Conservation (phyloP, 2,888 invertebrate species). For the Sepioteuthis lessoniana region DNA sequence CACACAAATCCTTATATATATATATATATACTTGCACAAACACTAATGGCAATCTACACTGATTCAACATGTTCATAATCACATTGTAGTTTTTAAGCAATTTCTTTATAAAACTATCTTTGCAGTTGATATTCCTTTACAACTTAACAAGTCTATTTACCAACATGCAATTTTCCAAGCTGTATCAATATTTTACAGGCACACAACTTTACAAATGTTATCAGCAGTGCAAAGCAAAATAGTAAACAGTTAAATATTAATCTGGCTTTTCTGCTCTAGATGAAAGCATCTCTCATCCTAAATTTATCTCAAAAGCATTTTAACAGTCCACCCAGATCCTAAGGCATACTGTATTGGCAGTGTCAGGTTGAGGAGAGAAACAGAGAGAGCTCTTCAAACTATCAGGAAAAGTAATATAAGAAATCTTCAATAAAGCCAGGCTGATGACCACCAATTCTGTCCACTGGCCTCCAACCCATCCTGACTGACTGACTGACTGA, state of each 20-base stretch:
- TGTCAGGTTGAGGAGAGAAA: background rate
- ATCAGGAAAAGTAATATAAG: conserved; percentile 10
- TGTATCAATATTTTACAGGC: background rate
- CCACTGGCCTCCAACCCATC: conserved; percentile 33
- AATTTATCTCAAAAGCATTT: background rate
- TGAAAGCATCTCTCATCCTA: conserved; percentile 2
- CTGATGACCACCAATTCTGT: background rate
- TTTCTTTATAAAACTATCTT: background rate
- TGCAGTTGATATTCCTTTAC: background rate
- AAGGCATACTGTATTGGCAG: background rate
- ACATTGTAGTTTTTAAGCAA: background rate
- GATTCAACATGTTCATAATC: background rate
- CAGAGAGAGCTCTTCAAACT: background rate
- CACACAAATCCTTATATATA: background rate
- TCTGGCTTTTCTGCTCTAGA: background rate
- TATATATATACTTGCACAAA: background rate
- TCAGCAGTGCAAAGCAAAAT: background rate
- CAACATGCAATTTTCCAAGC: background rate
- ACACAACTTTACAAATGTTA: background rate
- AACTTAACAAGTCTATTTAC: too few relatives aligned
- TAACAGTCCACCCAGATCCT: background rate
- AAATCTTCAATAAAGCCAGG: background rate
- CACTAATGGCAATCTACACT: background rate
- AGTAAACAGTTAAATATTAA: background rate
- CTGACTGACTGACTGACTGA: background rate